Evolutionary conservation across 2,113 vertebrate species (phyloP), one percentile per base, ranked within the genome.

Genomic region (Pterocles gutturalis): DNA sequence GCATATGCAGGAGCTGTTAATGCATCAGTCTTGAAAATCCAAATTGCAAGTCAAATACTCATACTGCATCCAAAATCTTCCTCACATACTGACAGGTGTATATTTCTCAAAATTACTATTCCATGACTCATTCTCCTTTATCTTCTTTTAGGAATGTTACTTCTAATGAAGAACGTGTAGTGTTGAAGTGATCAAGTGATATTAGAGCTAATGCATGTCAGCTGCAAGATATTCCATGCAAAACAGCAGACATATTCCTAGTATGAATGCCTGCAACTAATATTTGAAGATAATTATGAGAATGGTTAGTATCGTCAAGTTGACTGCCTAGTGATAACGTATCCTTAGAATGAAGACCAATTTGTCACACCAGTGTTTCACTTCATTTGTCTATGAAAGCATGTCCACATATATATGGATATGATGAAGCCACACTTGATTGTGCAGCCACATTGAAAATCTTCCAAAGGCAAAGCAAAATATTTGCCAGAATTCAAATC

Each of bases 41-140:
- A 13, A 80, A 92, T 26, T 95, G 72, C 43, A 82, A 89, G 69
- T 83, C 51, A 91, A 96, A 67, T 93, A 97, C 48, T 83, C 89
- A 61, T 82, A 54, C 36, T 53, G 67, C 72, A 88, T 93, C 66
- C 69, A 93, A 92, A 95, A 90, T 57, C 41, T 88, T 75, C 25
- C 57, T 90, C 55, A 78, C 78, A 75, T 43, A 75, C 75, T 88
- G 93, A 80, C 75, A 94, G 64, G 29, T 75, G 43, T 62, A 9
- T 90, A 54, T 94, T 90, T 94, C 94, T 95, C 70, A 65, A 87
- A 94, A 90, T 83, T 51, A 65, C 51, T 78, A 28, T 61, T 78
- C 67, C 10, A 43, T 92, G 34, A 95, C 45, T 94, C 86, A 90
- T 81, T 82, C 21, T 60, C 11, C n/a, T 81, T 78, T 55, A 34